These are phyloP conservation scores for Araneus ventricosus DNA, from an alignment of 1,140 invertebrate species.

Conservation along the genomic window DNA sequence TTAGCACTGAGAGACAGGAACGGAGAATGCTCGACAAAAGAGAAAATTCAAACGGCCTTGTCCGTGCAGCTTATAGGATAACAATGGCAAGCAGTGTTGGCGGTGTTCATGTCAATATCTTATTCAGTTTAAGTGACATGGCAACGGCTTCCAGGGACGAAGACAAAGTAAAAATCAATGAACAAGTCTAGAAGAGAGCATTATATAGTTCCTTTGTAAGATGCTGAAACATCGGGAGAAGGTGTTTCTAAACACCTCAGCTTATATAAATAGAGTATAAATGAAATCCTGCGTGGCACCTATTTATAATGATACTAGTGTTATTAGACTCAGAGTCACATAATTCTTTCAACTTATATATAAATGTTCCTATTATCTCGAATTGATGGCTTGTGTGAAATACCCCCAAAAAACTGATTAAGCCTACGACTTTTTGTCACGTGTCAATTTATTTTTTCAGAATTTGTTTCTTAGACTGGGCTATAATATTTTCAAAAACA, in stretches of 20 bases:
- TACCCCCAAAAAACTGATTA: too few relatives aligned
- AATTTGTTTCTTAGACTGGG: neutral
- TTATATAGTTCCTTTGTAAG: neutral
- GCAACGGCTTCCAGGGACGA: neutral
- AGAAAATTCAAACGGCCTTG: slow-evolving; percentile 2
- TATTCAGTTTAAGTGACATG: slow-evolving; percentile 20
- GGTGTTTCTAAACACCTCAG: too few relatives aligned
- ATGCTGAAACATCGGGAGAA: neutral
- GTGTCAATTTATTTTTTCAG: neutral
- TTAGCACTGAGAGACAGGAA: neutral
- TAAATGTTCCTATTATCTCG: too few relatives aligned
- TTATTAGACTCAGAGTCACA: too few relatives aligned
- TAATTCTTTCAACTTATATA: too few relatives aligned
- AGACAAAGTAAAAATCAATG: slow-evolving; percentile 31
- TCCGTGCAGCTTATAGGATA: neutral
- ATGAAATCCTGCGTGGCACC: too few relatives aligned
- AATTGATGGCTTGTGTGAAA: too few relatives aligned
- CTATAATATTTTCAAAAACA: neutral
- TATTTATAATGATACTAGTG: too few relatives aligned
- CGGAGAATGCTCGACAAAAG: neutral
- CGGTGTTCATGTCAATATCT: slow-evolving; percentile 17
- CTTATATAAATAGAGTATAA: too few relatives aligned
- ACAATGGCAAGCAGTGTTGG: neutral
- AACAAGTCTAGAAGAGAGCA: neutral
- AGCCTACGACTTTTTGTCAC: too few relatives aligned